Base-by-base conservation (phyloP, 2,113 vertebrate species). In the Clarias batrachus region DNA sequence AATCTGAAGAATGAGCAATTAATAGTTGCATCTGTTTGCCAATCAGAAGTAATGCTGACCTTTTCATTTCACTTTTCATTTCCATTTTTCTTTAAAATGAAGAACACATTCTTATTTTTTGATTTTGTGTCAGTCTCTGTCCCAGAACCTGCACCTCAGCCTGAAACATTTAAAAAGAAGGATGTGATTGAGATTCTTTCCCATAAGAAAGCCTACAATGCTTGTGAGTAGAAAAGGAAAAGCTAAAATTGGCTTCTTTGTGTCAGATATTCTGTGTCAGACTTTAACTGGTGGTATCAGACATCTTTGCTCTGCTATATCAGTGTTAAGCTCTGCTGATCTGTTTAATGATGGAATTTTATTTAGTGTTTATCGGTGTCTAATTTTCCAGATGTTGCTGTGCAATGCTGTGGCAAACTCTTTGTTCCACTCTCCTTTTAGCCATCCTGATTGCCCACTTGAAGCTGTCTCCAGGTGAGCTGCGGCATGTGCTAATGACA, bases 141-240 rank as follows among this genome's bases (percentile, higher is more conserved):
- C 95, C 93, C 94, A 96, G 97, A 99, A 90, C 94, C 95, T 1
- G 81, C 93, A 30, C 94, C 91, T 2, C 93, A 96, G 81, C 94
- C 94, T 2, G 97, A 99, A 87, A 94, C 95, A 84, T 96, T 98
- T 93, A 97, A 97, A 95, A 99, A 97, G 95, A 99, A 98, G 94
- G 97, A 98, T 16, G 95, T 98, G 89, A 96, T 99, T 87, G 96
- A 99, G 94, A 99, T 99, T 91, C 94, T 99, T 85, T 99, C 98
- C 79, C 97, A 97, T 93, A 99, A 99, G 93, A 99, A 99, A 92
- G 97, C 98, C 90, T 98, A 99, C 92, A 99, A 99, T 89, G 97
- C 97, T 87, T 98, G 98, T 99, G 91, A 96, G 97, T 96, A 85
- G 63, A 52, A 65, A 17, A 81, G 33, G 71, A 41, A 48, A 30